These are phyloP conservation scores for Malacoctenus gilli DNA, from an alignment of 2,797 vertebrate species.

Conservation along the genomic window DNA sequence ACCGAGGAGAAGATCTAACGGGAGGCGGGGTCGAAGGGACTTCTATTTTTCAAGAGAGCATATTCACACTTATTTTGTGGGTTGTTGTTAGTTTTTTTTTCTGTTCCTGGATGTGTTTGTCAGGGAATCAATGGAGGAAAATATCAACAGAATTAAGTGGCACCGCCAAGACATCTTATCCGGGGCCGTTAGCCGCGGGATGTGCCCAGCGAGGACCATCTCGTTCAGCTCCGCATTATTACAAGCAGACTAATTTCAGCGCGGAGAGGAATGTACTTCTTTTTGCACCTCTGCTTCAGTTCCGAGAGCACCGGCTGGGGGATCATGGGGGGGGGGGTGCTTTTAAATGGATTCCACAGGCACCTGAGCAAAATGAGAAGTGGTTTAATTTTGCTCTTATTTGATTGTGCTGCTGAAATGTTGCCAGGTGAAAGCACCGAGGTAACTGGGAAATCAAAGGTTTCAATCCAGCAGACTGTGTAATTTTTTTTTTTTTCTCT, in stretches of 20 bases:
- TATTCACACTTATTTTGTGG: too few relatives aligned
- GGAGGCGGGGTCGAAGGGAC: too few relatives aligned
- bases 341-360: constrained; percentile 28
- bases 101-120: constrained; percentile 12
- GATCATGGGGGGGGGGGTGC: constrained; percentile 4
- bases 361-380: constrained; percentile 38
- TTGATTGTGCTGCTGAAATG: constrained; percentile 25
- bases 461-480: constrained; percentile 19
- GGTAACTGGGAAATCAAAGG: constrained; percentile 25
- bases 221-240: constrained; percentile 15
- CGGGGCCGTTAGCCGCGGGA: constrained; percentile 17
- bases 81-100: background rate
- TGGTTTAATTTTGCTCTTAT: constrained; percentile 40
- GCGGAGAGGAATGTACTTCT: constrained; percentile 11
- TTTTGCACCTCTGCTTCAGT: constrained; percentile 18
- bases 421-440: constrained; percentile 20
- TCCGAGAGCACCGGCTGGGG: constrained; percentile 12
- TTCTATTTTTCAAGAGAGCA: too few relatives aligned
- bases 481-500: too few relatives aligned
- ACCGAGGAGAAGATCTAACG: background rate
- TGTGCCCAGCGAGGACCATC: constrained; percentile 20
- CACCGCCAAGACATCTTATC: constrained; percentile 17
- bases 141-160: constrained; percentile 9
- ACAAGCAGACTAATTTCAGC: constrained; percentile 22
- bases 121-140: background rate